A percentile compares a stretch with the other conserved stretches of the same genome.
Conservation (phyloP, 2,797 vertebrate genomes). For the Semotilus atromaculatus region DNA sequence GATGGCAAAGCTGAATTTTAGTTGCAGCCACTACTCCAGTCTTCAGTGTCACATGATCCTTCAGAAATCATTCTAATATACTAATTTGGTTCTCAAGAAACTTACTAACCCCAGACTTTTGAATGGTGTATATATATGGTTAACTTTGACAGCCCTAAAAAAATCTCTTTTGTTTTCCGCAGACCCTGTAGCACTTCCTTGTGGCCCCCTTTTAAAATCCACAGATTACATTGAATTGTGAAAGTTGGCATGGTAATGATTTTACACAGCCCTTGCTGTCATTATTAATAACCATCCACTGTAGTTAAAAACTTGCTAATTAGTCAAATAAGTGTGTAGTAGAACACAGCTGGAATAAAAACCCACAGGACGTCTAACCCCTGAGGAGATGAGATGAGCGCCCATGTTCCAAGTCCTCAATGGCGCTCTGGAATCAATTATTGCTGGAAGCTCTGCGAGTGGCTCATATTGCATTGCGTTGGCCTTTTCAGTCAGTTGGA, state of each 20-base stretch:
- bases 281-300: slow-evolving; percentile 5
- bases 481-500: slow-evolving; percentile 35
- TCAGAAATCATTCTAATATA: neutral
- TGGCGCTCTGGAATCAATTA: slow-evolving; percentile 36
- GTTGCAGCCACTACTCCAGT: neutral
- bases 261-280: too few relatives aligned
- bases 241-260: neutral
- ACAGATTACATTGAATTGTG: neutral
- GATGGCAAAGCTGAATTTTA: neutral
- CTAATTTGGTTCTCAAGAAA: neutral
- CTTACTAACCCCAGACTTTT: neutral
- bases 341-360: slow-evolving; percentile 40
- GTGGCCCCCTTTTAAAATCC: neutral
- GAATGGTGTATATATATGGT: neutral
- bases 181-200: neutral
- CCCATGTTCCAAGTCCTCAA: slow-evolving; percentile 24
- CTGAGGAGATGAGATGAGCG: neutral
- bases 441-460: slow-evolving; percentile 7
- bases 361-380: neutral
- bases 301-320: slow-evolving; percentile 53
- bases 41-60: neutral
- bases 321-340: slow-evolving; percentile 54
- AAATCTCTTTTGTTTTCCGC: neutral
- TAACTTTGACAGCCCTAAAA: neutral
- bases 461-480: neutral